Evolutionary conservation across 2,113 vertebrate genomes (phyloP).

Genomic region (Dolichotis patagonum): DNA sequence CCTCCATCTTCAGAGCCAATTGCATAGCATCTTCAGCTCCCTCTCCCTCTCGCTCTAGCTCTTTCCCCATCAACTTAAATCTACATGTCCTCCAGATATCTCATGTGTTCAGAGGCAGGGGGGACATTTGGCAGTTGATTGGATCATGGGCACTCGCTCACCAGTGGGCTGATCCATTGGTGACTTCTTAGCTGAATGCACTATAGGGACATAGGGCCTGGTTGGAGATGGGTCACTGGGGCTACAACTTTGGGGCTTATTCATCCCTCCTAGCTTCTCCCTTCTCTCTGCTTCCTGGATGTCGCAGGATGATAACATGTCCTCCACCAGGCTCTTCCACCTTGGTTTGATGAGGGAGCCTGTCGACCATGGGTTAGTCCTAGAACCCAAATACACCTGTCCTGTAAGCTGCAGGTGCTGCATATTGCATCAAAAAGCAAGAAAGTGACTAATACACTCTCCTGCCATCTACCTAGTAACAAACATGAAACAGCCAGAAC

Average conservation of each 20-base stretch:
- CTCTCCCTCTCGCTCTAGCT: too few species aligned
- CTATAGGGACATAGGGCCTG: too few species aligned
- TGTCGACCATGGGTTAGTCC: not conserved
- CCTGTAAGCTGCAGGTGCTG: not conserved
- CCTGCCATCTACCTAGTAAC: not conserved
- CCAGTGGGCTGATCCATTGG: not conserved
- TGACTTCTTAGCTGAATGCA: not conserved
- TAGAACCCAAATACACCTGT: not conserved
- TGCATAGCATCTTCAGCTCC: not conserved
- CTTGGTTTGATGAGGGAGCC: not conserved
- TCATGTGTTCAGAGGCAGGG: not conserved
- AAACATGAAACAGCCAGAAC: not conserved
- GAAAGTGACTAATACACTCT: not conserved
- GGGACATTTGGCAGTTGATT: not conserved
- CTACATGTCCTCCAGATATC: not conserved
- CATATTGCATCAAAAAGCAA: not conserved
- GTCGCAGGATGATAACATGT: not conserved
- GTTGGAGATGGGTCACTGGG: too few species aligned
- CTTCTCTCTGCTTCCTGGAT: not conserved
- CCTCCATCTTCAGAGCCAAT: not conserved
- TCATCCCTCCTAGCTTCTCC: not conserved
- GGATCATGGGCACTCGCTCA: too few species aligned
- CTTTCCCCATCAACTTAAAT: not conserved
- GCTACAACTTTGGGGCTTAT: not conserved
- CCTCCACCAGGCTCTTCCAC: not conserved